Conservation (phyloP, 2,888 invertebrate genomes). For the Campoplex nolae region DNA sequence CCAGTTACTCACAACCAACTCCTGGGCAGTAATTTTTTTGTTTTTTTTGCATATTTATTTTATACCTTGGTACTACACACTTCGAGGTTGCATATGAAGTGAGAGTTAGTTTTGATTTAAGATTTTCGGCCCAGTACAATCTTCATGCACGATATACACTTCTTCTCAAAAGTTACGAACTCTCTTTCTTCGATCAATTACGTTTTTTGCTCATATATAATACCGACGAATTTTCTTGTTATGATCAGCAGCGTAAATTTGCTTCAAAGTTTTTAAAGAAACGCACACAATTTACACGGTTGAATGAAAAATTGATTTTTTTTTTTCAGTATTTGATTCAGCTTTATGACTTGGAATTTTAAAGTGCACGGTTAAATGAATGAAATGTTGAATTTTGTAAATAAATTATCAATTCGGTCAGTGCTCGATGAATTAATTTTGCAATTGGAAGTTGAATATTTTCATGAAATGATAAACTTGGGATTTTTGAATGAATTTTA, state of each 20-base stretch:
- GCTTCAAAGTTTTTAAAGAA: background rate
- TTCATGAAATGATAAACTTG: background rate
- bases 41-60: conserved; percentile 49
- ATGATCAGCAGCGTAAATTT: background rate
- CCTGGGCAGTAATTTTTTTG: conserved; percentile 27
- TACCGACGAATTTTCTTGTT: no score
- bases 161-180: background rate
- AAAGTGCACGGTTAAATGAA: background rate
- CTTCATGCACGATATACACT: background rate
- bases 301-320: background rate
- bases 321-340: no score
- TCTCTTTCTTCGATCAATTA: background rate
- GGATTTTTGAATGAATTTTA: background rate
- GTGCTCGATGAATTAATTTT: background rate
- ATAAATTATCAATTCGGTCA: no score
- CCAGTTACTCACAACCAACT: conserved; percentile 42
- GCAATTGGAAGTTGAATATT: background rate
- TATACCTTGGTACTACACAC: conserved; percentile 22
- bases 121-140: conserved; percentile 35
- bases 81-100: conserved; percentile 52
- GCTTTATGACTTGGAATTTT: no score
- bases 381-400: no score
- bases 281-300: background rate
- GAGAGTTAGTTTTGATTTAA: conserved; percentile 60
- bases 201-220: background rate